phyloP scores from a whole-genome alignment of 64 coral and sea anemone genomes.

The Anthopleura sola region DNA sequence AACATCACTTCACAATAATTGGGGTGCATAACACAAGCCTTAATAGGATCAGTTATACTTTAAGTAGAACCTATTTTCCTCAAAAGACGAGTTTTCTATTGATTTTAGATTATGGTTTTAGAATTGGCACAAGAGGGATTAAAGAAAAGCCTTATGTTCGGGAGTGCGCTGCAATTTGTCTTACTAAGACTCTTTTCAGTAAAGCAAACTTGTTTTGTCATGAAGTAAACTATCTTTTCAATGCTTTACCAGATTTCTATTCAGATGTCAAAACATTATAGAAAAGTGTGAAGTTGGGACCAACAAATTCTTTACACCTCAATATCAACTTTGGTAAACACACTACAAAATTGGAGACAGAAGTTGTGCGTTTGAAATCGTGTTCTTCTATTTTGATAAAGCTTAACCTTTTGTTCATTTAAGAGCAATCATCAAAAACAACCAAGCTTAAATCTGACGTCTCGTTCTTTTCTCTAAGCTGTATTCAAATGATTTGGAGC shows the following conservation, averaged over 20 bases:
- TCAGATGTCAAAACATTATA: neutral
- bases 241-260: neutral
- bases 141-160: neutral
- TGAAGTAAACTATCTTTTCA: neutral
- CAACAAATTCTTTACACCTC: neutral
- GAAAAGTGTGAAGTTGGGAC: neutral
- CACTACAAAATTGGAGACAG: neutral
- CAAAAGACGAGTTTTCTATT: slow-evolving; percentile 13
- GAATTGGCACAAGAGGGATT: neutral
- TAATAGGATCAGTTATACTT: slow-evolving; percentile 10
- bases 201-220: neutral
- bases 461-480: neutral
- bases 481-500: slow-evolving; percentile 22
- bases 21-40: slow-evolving; percentile 1
- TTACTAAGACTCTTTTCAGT: neutral
- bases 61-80: neutral
- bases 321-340: neutral
- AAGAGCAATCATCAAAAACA: slow-evolving; percentile 13
- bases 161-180: neutral
- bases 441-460: slow-evolving; percentile 14
- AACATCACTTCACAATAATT: slow-evolving; percentile 8
- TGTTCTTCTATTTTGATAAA: slow-evolving; percentile 14
- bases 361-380: neutral
- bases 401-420: slow-evolving; percentile 29
- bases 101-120: slow-evolving; percentile 11